Conservation (phyloP, 2,888 invertebrate genomes). For the Epiblema foenella region DNA sequence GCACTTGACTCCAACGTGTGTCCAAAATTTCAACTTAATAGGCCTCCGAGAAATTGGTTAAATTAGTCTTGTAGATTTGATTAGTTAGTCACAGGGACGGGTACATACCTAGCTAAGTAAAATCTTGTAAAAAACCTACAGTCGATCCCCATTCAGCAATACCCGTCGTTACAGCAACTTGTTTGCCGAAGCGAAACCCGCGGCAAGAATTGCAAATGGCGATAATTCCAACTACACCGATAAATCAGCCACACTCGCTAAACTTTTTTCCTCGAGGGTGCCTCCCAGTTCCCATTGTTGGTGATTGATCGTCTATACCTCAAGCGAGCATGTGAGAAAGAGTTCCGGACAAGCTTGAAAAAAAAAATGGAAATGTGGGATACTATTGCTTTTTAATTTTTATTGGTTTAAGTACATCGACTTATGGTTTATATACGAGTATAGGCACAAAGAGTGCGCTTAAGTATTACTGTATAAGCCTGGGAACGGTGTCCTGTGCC, state of each 20-base stretch:
- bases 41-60: too few species aligned
- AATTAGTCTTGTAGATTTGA: too few species aligned
- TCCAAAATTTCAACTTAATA: too few species aligned
- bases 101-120: too few species aligned
- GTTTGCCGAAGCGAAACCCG: slow-evolving; percentile 68
- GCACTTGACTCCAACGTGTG: too few species aligned
- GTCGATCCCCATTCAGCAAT: slow-evolving; percentile 8
- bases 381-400: slow-evolving; percentile 60
- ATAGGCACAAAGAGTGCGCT: too few species aligned
- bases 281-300: slow-evolving; percentile 67
- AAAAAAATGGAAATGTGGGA: slow-evolving; percentile 50
- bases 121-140: background rate
- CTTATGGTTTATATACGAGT: too few species aligned
- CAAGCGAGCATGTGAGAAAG: slow-evolving; percentile 70
- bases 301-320: slow-evolving; percentile 78
- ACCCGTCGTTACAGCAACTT: slow-evolving; percentile 73
- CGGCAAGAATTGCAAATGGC: slow-evolving; percentile 83
- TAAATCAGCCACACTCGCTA: slow-evolving; percentile 79
- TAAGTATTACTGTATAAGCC: too few species aligned
- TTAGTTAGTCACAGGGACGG: too few species aligned
- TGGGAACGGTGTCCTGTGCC: too few species aligned
- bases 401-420: background rate
- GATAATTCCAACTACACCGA: slow-evolving; percentile 83
- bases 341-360: slow-evolving; percentile 49
- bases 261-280: slow-evolving; percentile 80